Conservation (phyloP, 2,113 vertebrate species). For the Emydocephalus ijimae region DNA sequence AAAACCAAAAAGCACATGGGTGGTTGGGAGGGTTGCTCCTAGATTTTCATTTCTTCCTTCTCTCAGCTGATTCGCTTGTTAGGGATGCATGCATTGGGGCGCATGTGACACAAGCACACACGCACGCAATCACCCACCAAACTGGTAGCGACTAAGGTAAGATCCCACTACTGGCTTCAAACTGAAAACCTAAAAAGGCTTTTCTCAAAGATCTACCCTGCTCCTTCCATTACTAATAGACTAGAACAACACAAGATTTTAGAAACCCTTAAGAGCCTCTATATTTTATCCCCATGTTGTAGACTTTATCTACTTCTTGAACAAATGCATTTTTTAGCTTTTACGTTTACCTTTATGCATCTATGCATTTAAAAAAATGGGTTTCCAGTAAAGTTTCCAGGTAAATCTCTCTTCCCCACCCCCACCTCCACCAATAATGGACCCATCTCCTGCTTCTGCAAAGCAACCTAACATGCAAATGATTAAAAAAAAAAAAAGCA, state of each 20-base stretch:
- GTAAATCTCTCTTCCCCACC: neutral
- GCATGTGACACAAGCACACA: too few relatives aligned
- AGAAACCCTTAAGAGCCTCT: slow-evolving; percentile 2
- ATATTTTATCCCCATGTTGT: neutral
- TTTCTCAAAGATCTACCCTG: neutral
- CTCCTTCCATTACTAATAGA: neutral
- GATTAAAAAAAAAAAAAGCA: slow-evolving; percentile 49
- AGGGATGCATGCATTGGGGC: too few relatives aligned
- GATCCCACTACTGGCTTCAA: neutral
- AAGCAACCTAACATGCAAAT: slow-evolving; percentile 22
- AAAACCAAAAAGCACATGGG: too few relatives aligned
- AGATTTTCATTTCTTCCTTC: too few relatives aligned
- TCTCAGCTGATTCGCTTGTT: too few relatives aligned
- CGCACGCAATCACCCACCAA: too few relatives aligned
- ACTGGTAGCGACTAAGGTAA: too few relatives aligned
- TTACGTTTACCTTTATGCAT: neutral
- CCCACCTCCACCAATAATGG: neutral
- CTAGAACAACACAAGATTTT: neutral
- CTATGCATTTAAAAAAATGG: slow-evolving; percentile 1
- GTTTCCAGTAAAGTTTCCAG: slow-evolving; percentile 31
- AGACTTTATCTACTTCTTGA: neutral
- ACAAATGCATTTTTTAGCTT: neutral
- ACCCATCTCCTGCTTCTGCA: neutral
- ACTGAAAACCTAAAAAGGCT: neutral
- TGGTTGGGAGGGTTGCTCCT: too few relatives aligned